Conservation (phyloP, 1,140 invertebrate genomes). For the Drosophila oshimai region DNA sequence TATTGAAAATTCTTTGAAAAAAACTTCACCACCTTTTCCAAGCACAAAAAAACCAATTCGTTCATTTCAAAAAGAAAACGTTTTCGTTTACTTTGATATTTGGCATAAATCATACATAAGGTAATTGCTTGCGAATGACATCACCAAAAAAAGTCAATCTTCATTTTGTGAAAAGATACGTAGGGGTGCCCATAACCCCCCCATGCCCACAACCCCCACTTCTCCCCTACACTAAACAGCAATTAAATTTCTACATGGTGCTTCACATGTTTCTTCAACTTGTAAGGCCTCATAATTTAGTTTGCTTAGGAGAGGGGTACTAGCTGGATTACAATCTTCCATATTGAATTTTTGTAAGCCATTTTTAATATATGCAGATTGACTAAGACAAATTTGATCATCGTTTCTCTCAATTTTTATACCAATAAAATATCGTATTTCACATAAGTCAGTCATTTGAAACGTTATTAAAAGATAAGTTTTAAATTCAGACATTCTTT, state of each 20-base stretch:
- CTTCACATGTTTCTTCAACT: background rate
- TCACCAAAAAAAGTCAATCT: too few relatives aligned
- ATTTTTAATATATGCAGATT: background rate
- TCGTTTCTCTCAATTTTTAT: slow-evolving; percentile 1
- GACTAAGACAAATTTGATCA: background rate
- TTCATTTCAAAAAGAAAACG: too few relatives aligned
- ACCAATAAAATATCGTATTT: background rate
- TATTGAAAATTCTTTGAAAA: too few relatives aligned
- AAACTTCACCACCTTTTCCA: too few relatives aligned
- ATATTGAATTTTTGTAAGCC: slow-evolving; percentile 10
- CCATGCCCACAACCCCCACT: too few relatives aligned
- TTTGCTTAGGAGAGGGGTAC: slow-evolving; percentile 42
- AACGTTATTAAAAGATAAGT: slow-evolving; percentile 14
- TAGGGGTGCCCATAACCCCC: too few relatives aligned
- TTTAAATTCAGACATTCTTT: slow-evolving; percentile 49
- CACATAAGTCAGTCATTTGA: slow-evolving; percentile 6
- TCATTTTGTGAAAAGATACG: too few relatives aligned
- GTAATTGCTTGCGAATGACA: too few relatives aligned
- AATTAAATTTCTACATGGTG: slow-evolving; percentile 53
- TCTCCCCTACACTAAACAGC: slow-evolving; percentile 75
- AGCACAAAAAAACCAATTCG: too few relatives aligned
- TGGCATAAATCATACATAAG: too few relatives aligned
- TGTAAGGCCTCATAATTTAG: slow-evolving; percentile 29
- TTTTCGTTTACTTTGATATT: too few relatives aligned
- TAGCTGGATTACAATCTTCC: slow-evolving; percentile 1